Conservation (phyloP, 2,113 vertebrate species). For the Panthera uncia region DNA sequence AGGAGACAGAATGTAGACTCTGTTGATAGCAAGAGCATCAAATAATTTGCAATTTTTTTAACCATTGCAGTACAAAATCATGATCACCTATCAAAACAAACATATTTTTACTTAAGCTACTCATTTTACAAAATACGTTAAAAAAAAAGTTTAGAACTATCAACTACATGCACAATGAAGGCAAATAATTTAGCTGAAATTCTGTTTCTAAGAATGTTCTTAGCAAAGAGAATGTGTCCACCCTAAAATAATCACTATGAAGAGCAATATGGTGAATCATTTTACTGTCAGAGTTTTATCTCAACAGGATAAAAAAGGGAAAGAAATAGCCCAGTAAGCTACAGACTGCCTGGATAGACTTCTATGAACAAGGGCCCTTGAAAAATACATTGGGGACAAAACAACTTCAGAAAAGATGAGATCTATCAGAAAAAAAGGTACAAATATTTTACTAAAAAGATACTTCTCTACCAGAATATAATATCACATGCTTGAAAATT, state of each 20-base stretch:
- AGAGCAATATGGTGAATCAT: not conserved
- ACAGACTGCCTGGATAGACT: not conserved
- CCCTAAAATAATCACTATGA: not conserved
- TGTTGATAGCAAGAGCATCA: not conserved
- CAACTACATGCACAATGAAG: not conserved
- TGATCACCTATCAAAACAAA: not conserved
- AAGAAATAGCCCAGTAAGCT: not conserved
- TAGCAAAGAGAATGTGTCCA: not conserved
- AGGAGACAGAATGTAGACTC: too few relatives aligned
- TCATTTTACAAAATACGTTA: not conserved
- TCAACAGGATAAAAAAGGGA: not conserved
- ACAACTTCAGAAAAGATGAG: slow-evolving; percentile 41
- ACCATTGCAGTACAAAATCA: not conserved
- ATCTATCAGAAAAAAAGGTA: not conserved
- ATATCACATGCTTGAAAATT: not conserved
- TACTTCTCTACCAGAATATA: not conserved
- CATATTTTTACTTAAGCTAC: not conserved
- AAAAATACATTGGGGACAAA: not conserved
- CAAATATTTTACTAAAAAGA: slow-evolving; percentile 2
- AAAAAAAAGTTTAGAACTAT: not conserved
- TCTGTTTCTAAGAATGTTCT: not conserved
- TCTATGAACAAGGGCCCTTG: not conserved
- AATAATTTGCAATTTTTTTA: not conserved
- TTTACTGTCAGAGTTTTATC: not conserved
- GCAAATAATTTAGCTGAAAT: not conserved